Base-by-base conservation (phyloP, 2,797 vertebrate species). In the Pterois miles region DNA sequence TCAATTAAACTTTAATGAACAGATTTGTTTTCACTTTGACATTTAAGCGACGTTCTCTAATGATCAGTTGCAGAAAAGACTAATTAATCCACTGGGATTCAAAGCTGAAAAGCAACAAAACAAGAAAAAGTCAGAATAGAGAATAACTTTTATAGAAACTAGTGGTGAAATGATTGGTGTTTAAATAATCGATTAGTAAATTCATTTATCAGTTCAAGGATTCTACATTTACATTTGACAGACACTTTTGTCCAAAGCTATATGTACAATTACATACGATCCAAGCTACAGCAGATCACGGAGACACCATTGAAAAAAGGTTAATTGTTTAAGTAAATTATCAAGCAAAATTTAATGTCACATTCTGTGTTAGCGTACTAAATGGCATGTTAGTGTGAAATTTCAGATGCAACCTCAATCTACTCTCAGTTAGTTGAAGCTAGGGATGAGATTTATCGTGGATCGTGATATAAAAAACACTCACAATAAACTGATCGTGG, bases 1-100 rank as follows among this genome's bases (percentile, higher is more conserved):
- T 62, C 70, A 57, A 82, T 79, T 72, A 48, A 65, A 69, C 23
- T 81, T 76, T 59, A 71, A 78, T 80, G 48, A 64, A 78, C 38
- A 73, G 65, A 68, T 78, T 65, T 71, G 16, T 76, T 74, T 77
- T 54, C 3, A 14, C 36, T 63, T 66, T 76, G 64, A 81, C 80
- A 81, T 84, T 78, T 78, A 80, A 43, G 63, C 64, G 50, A 74
- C 18, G 40, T 57, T 69, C 25, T 69, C 40, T 34, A 63, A 67
- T 73, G 43, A 76, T 72, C 23, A 16, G 25, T 13, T 25, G 48
- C 27, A 38, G 31, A 18, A 67, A 72, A 60, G 31, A 16, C 23
- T 66, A 71, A 81, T 84, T 64, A 83, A 76, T 65, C 65, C n/a
- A 58, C 48, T 10, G 54, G 40, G 76, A 76, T 27, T 25, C 8